A percentile compares a stretch with the other conserved stretches of the same genome.
These are phyloP conservation scores for Littorina saxatilis DNA, from an alignment of 1,140 invertebrate genomes.

Conservation along the genomic window DNA sequence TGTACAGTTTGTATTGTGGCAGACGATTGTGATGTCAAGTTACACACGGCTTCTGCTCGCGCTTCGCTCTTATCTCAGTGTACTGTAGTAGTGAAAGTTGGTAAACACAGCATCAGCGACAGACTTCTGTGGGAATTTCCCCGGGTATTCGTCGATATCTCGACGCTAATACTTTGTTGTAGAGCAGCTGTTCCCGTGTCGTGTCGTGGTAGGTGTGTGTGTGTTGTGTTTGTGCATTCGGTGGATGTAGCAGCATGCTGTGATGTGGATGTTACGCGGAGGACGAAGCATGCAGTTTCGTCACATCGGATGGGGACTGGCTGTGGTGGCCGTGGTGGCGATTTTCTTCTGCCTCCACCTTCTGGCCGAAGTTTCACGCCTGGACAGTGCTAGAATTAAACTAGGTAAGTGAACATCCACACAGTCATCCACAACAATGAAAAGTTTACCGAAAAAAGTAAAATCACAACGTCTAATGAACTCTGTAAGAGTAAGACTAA, in stretches of 20 bases:
- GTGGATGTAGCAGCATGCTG: slow-evolving; percentile 12
- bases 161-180: neutral
- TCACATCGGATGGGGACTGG: slow-evolving; percentile 18
- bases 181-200: neutral
- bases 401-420: slow-evolving; percentile 36
- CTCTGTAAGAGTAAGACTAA: too few species aligned
- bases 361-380: slow-evolving; percentile 42
- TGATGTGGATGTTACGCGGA: slow-evolving; percentile 30
- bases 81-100: neutral
- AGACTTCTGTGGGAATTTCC: neutral
- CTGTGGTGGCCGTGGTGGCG: slow-evolving; percentile 28
- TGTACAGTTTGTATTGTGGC: neutral
- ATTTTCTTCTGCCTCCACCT: slow-evolving; percentile 45
- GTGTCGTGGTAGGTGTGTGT: neutral
- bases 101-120: slow-evolving; percentile 13
- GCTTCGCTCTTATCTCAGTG: neutral
- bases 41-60: neutral
- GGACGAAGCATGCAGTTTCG: slow-evolving; percentile 32
- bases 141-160: neutral
- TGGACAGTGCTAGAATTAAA: slow-evolving; percentile 43
- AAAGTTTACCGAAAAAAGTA: neutral
- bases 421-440: neutral
- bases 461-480: neutral
- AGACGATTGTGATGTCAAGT: neutral
- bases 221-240: neutral